phyloP scores from a whole-genome alignment of 2,888 invertebrate genomes.

The Drosophila barbarae region DNA sequence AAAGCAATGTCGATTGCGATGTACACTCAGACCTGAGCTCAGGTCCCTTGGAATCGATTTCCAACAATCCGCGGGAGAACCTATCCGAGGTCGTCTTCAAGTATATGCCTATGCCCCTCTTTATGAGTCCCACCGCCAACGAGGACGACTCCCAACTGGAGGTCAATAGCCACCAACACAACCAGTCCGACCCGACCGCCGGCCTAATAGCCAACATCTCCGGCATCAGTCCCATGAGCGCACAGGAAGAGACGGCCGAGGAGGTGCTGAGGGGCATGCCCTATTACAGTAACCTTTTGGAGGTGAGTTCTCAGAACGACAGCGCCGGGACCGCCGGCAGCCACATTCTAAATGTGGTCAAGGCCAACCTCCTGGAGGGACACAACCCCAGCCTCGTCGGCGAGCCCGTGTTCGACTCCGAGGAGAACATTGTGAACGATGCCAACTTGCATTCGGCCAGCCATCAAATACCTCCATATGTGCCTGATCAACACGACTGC shows the following conservation, averaged over 20 bases:
- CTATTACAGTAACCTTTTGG: conserved; percentile 49
- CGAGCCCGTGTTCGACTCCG: conserved; percentile 67
- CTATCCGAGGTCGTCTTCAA: conserved; percentile 48
- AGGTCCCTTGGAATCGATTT: conserved; percentile 45
- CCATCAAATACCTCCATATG: conserved; percentile 63
- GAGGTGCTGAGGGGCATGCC: conserved; percentile 49
- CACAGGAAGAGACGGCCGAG: conserved; percentile 49
- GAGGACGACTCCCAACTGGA: conserved; percentile 59
- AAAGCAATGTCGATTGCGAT: conserved; percentile 45
- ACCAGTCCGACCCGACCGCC: conserved; percentile 40
- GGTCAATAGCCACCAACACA: conserved; percentile 36
- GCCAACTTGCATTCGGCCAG: conserved; percentile 78
- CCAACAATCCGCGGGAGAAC: conserved; percentile 40
- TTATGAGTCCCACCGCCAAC: conserved; percentile 48
- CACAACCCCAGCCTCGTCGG: conserved; percentile 45
- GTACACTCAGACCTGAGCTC: conserved; percentile 42
- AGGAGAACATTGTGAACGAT: conserved; percentile 77
- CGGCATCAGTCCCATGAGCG: conserved; percentile 42
- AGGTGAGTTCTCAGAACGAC: conserved; percentile 37
- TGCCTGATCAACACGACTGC: conserved; percentile 57
- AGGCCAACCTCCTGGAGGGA: conserved; percentile 45
- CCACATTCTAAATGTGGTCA: conserved; percentile 35
- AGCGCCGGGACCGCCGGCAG: conserved; percentile 6
- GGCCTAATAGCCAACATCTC: conserved; percentile 46
- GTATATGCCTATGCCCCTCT: conserved; percentile 25